Conservation (phyloP, 2,888 invertebrate species). For the Meteorus colon region DNA sequence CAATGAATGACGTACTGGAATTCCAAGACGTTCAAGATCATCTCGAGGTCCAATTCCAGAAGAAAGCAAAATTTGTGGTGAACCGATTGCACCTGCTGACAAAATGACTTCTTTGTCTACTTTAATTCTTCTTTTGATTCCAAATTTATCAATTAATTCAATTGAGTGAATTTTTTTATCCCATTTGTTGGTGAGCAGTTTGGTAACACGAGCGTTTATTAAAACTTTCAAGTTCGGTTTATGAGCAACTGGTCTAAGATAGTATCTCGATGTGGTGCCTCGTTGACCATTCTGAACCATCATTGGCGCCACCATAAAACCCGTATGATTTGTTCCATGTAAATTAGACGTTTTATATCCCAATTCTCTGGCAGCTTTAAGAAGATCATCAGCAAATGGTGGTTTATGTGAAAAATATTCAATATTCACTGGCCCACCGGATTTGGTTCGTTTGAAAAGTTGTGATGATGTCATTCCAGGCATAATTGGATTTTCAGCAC, state of each 20-base stretch:
- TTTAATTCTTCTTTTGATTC: conserved; percentile 67
- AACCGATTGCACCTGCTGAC: conserved; percentile 75
- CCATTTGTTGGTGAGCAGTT: conserved; percentile 65
- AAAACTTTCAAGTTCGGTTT: conserved; percentile 74
- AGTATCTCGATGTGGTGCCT: conserved; percentile 76
- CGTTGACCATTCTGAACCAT: conserved; percentile 73
- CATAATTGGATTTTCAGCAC: conserved; percentile 73
- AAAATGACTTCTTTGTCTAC: conserved; percentile 75
- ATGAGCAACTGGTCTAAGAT: conserved; percentile 70
- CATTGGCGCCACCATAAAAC: conserved; percentile 72
- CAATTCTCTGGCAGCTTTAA: conserved; percentile 67
- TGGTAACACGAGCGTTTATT: conserved; percentile 74
- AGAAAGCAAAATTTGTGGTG: conserved; percentile 75
- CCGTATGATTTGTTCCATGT: conserved; percentile 66
- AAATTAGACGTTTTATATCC: conserved; percentile 66
- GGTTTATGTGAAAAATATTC: conserved; percentile 67
- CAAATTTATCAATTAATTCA: conserved; percentile 71
- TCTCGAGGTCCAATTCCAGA: conserved; percentile 76
- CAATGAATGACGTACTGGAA: conserved; percentile 62
- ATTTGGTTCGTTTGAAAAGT: conserved; percentile 46
- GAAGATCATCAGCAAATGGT: conserved; percentile 59
- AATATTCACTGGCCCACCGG: conserved; percentile 64
- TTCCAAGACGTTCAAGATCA: conserved; percentile 68
- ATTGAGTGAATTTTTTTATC: conserved; percentile 77
- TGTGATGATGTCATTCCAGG: conserved; percentile 57